Base-by-base conservation (phyloP, 2,797 vertebrate genomes). In the Remorina albescens region DNA sequence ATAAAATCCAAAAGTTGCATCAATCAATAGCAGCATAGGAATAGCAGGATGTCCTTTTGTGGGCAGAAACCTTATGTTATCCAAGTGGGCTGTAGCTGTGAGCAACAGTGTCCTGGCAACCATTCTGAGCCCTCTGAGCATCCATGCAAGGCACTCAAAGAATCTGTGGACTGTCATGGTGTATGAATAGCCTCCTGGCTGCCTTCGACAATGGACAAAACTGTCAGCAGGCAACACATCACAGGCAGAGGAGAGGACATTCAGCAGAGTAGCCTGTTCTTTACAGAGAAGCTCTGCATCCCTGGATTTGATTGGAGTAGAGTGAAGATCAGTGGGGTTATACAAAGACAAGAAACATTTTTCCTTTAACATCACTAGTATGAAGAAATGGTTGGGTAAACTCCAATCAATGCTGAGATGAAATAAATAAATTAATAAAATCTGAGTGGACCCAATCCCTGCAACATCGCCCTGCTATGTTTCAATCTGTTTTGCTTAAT, bases 81-180 rank as follows among this genome's bases (percentile, higher is more conserved):
- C 74, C 34, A 26, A 78, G 57, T 69, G 70, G 81, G 67, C 76
- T 28, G 86, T 84, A 78, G 67, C 81, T 77, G 67, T 73, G 83
- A 86, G 85, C 86, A 85, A 84, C 83, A 60, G 79, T 83, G 81
- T 84, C 87, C 8, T 19, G 53, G 86, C 67, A 89, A 90, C 89
- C 70, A 44, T 36, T 72, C 66, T 7, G 71, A 83, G 51, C 41
- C 63, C 61, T 79, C 51, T 15, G 71, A 86, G 84, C 75, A 76
- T 87, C 85, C 77, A 32, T 47, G 81, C 72, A 21, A 84, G 68
- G 83, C 85, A 88, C 86, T 86, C 71, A 47, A 73, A 83, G 89
- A 92, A 91, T 93, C 89, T 81, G 51, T 57, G 85, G 85, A 83
- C 76, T 77, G 87, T 84, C 81, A 78, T 67, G 81, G 67, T 87